phyloP scores from a whole-genome alignment of 2,113 vertebrate genomes.

The Mustela lutreola region DNA sequence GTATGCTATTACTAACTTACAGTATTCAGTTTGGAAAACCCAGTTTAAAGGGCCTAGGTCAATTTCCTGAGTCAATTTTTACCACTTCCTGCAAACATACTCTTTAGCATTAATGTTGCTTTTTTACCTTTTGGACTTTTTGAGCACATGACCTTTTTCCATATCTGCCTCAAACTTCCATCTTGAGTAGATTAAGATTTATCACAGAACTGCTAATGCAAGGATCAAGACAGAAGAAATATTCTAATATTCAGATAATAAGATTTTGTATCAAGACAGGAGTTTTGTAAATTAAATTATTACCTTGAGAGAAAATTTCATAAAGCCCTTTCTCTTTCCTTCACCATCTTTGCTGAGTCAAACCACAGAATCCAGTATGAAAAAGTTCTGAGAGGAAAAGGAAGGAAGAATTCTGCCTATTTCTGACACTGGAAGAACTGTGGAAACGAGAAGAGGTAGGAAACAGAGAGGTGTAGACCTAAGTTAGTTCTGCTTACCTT shows the following conservation, averaged over 20 bases:
- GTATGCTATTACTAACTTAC: background rate
- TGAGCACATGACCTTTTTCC: slow-evolving; percentile 31
- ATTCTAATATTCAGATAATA: slow-evolving; percentile 45
- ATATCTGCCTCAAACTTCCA: background rate
- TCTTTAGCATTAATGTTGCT: background rate
- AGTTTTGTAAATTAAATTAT: slow-evolving; percentile 47
- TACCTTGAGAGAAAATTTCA: background rate
- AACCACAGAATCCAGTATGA: background rate
- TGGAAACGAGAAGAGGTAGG: background rate
- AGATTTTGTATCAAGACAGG: background rate
- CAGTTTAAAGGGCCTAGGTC: background rate
- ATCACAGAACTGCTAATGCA: background rate
- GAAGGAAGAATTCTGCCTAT: background rate
- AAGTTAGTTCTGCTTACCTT: background rate
- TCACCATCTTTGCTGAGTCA: background rate
- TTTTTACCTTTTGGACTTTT: slow-evolving; percentile 48
- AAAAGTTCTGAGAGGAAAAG: background rate
- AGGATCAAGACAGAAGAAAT: slow-evolving; percentile 30
- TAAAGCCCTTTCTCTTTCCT: background rate
- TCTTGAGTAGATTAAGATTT: background rate
- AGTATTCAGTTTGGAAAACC: slow-evolving; percentile 39
- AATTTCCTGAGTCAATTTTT: slow-evolving; percentile 37
- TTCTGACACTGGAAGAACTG: background rate
- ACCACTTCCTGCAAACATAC: background rate
- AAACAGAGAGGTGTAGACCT: background rate